These are phyloP conservation scores for Ornithorhynchus anatinus DNA, from an alignment of 2,113 vertebrate species.

Conservation along the genomic window DNA sequence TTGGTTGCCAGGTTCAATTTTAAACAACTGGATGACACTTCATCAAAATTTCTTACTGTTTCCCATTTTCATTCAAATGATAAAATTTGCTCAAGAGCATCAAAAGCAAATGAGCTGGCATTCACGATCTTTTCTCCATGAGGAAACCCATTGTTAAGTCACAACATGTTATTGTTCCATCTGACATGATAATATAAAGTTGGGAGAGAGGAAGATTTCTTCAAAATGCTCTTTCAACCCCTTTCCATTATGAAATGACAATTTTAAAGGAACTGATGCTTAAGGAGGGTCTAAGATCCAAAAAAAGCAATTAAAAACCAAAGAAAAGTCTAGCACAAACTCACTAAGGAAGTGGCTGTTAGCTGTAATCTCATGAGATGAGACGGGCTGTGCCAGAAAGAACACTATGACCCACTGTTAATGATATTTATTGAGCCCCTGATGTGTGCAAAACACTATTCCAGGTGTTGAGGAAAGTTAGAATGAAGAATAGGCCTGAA, in stretches of 20 bases:
- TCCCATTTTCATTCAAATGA: conserved; percentile 12
- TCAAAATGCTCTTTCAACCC: not conserved
- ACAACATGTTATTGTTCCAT: not conserved
- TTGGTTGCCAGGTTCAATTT: no score
- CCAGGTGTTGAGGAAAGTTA: no score
- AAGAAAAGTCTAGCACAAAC: no score
- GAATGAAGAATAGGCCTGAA: no score
- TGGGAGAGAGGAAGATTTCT: not conserved
- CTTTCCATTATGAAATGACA: not conserved
- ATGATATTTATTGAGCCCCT: no score
- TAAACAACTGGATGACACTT: conserved; percentile 14
- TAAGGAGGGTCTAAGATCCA: not conserved
- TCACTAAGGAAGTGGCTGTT: no score
- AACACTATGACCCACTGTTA: no score
- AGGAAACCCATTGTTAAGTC: conserved; percentile 2
- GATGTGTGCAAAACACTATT: no score
- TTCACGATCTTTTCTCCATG: conserved; percentile 15
- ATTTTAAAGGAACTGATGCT: conserved; percentile 4
- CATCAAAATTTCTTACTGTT: not conserved
- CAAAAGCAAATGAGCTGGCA: not conserved
- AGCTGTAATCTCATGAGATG: no score
- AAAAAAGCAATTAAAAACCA: not conserved
- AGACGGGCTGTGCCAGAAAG: no score
- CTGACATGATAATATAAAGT: not conserved
- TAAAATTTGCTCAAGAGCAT: not conserved